These are phyloP conservation scores for Brachyopa scutellaris DNA, from an alignment of 2,888 invertebrate species.

Conservation along the genomic window DNA sequence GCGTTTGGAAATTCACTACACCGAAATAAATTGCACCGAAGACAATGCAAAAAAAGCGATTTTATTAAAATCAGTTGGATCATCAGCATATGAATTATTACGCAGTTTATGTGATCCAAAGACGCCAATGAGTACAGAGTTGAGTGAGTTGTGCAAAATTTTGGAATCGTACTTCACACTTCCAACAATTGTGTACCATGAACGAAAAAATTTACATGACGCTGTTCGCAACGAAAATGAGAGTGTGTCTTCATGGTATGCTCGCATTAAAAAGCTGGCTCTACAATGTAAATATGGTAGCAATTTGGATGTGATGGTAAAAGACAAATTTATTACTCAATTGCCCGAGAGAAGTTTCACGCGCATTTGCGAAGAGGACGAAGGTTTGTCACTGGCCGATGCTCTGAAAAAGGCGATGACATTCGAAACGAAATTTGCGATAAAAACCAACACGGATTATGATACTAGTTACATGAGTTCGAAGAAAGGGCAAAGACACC, in stretches of 20 bases:
- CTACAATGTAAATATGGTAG: conserved; percentile 13
- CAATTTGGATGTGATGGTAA: conserved; percentile 10
- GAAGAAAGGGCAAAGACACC: too few relatives aligned
- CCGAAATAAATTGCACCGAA: conserved; percentile 16
- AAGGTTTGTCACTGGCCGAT: neutral
- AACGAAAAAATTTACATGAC: conserved; percentile 13
- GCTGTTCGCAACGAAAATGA: neutral
- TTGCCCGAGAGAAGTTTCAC: neutral
- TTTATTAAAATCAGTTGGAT: conserved; percentile 17
- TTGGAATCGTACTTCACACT: conserved; percentile 4
- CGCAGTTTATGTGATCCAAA: conserved; percentile 9
- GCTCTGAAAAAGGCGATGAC: conserved; percentile 25
- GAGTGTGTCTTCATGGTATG: conserved; percentile 15
- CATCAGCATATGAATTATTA: neutral
- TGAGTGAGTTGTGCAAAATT: conserved; percentile 4
- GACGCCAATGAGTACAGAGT: neutral
- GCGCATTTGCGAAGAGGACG: conserved; percentile 3
- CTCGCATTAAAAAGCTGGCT: neutral
- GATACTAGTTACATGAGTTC: too few relatives aligned
- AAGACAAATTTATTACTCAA: conserved; percentile 6
- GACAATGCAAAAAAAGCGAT: conserved; percentile 1
- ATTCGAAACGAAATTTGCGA: conserved; percentile 21
- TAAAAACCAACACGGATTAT: conserved; percentile 14
- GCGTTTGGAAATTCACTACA: conserved; percentile 18
- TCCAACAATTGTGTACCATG: conserved; percentile 10